Evolutionary conservation across 2,888 invertebrate species (phyloP), one percentile per base, ranked within the genome.

Genomic region (Dorcus parallelipipedus): DNA sequence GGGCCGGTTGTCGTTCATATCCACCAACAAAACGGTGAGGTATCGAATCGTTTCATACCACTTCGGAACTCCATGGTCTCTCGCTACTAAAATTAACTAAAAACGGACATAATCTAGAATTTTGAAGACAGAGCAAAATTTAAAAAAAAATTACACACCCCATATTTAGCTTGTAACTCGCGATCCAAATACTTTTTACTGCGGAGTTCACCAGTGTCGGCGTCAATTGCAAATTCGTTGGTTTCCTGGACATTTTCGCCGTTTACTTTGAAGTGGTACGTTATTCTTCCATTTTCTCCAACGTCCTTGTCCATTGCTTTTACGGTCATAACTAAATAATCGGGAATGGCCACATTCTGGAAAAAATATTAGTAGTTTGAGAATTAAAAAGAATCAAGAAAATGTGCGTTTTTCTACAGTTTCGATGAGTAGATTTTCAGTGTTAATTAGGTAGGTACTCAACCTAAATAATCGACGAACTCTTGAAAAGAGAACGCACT

Each of bases 241-340:
- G 94, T 95, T 74, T 90, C 89, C 61, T 88, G 89, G 0, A 89
- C 85, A 68, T 91, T 89, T 49, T 69, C 65, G 1, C 65, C 73
- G 64, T 86, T 85, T 42, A 90, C 86, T 78, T 91, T 91, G 59
- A 93, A 80, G 74, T 89, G 91, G 78, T 95, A 96, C 1, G 90
- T 89, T 0, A 95, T 83, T 53, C 87, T 82, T 1, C 95, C 95
- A 75, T 93, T 94, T 64, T 90, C 89, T 1, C 93, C 93, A 0
- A 84, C 81, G 73, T 95, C 95, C 64, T 86, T 85, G 72, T 95
- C 95, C 0, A 83, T 82, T 0, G 95, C 95, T 72, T 88, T 87
- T 0, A 95, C 89, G 1, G 89, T 90, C 72, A 93, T 86, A 60
- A 95, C 86, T 3, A 92, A 78, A 73, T 88, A 89, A 70, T 90